A percentile compares a stretch with the other conserved stretches of the same genome.
Conservation (phyloP, 2,888 invertebrate species). For the Tryphoninae sp. region DNA sequence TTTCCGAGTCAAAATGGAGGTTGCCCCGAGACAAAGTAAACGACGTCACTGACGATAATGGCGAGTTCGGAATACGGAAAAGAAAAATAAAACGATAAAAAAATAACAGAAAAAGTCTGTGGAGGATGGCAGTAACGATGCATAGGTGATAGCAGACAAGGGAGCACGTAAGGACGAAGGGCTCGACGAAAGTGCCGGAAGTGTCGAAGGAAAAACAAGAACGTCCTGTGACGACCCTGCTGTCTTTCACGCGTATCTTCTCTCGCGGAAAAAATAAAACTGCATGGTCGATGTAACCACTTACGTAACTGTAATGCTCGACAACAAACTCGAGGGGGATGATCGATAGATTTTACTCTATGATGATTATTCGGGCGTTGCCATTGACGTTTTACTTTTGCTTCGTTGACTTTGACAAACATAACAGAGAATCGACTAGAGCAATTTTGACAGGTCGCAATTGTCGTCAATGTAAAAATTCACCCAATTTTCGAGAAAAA, state of each 20-base stretch:
- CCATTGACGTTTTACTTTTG: background rate
- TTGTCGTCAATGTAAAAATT: background rate
- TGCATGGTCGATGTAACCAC: background rate
- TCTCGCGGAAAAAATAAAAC: background rate
- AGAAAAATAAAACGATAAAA: background rate
- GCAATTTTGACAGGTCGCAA: background rate
- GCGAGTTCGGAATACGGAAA: background rate
- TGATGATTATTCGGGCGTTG: background rate
- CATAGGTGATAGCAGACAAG: constrained; percentile 4
- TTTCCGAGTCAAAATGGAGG: background rate
- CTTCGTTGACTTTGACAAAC: background rate
- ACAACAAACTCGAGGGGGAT: background rate
- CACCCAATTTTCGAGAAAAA: background rate
- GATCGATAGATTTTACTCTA: constrained; percentile 23
- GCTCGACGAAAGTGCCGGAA: constrained; percentile 48
- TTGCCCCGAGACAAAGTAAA: background rate
- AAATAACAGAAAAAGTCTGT: background rate
- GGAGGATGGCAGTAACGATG: constrained; percentile 4
- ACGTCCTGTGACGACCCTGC: constrained; percentile 16
- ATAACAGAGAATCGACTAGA: background rate
- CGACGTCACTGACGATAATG: background rate
- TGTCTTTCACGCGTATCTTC: constrained; percentile 12
- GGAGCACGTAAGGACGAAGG: constrained; percentile 16
- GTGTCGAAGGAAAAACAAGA: constrained; percentile 52
- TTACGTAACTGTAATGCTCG: background rate